Evolutionary conservation across 2,888 invertebrate species (phyloP), one percentile per base, ranked within the genome.

Genomic region (Acrocera orbiculus): DNA sequence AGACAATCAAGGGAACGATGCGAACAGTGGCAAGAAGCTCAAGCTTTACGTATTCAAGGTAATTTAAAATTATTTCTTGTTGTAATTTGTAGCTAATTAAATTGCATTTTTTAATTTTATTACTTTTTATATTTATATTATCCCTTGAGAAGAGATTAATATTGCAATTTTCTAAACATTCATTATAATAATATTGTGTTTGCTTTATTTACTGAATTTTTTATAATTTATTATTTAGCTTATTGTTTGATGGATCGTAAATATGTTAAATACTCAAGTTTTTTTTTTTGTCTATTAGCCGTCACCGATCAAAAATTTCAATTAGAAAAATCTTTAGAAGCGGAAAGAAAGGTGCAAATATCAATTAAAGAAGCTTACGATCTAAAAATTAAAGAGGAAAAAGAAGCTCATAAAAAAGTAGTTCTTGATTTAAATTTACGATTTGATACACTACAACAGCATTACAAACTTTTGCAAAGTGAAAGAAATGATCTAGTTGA

Each of bases 11-110:
- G 62, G 40, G 54, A 64, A 34, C 57, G 62, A 38, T 71, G 71
- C 46, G 64, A 65, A 42, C 67, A 69, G 41, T 67, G 68, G 43
- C 66, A 70, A 43, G 70, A 71, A 43, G 65, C 67, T 30, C 50
- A 70, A 27, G 66, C 66, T 27, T 62, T 66, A 30, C 66, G 70
- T 44, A 47, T 72, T 39, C 68, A 71, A 61, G 66, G 72, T 70
- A 58, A 16, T 16, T 2, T 16, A 16, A 8, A 22, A 22, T 22
- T 17, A 11, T 9, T 8, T 15, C 10, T 6, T 9, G 6, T 26
- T 14, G 5, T 26, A 27, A 10, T 27, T 16, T 16, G n/a, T 24
- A 10, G 5, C 2, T 23, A 23, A 11, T 10, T 22, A 14, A 14
- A 20, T 9, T n/a, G 14, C 19, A 17, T 30, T 29, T 24, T 35